Conservation (phyloP, 2,113 vertebrate genomes). For the Illadopsis cleaveri region DNA sequence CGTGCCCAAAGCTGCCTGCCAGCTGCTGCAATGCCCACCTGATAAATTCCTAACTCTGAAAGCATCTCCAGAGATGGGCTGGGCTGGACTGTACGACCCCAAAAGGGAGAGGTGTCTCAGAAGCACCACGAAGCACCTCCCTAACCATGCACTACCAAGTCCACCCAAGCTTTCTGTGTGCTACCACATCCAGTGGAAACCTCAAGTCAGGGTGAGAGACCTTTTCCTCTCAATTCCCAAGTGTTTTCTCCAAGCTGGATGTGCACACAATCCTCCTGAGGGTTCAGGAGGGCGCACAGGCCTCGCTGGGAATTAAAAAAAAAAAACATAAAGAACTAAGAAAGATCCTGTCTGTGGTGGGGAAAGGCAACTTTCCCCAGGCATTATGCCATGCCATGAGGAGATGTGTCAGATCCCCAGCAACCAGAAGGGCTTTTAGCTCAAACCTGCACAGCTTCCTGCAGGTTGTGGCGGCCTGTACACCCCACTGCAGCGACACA, state of each 20-base stretch:
- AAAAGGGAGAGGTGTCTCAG: not conserved
- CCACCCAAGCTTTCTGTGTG: not conserved
- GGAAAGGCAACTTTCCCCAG: not conserved
- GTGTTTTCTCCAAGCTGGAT: not conserved
- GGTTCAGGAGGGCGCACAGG: not conserved
- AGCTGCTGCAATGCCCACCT: not conserved
- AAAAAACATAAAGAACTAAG: not conserved
- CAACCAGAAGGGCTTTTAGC: not conserved
- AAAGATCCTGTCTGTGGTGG: not conserved
- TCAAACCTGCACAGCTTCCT: not conserved
- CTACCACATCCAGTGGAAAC: not conserved
- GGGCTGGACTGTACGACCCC: accelerated
- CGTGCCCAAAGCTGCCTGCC: not conserved
- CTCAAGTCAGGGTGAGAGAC: not conserved
- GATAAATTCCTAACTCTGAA: not conserved
- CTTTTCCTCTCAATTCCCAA: not conserved
- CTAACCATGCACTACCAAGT: not conserved
- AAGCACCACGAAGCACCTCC: not conserved
- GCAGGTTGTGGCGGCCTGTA: not conserved
- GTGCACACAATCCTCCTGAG: not conserved
- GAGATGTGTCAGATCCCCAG: not conserved
- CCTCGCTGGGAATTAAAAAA: not conserved
- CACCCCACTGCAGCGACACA: not conserved
- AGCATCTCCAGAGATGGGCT: not conserved
- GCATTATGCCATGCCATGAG: not conserved